phyloP scores from a whole-genome alignment of 2,888 invertebrate genomes.

The Epirrita christyi region DNA sequence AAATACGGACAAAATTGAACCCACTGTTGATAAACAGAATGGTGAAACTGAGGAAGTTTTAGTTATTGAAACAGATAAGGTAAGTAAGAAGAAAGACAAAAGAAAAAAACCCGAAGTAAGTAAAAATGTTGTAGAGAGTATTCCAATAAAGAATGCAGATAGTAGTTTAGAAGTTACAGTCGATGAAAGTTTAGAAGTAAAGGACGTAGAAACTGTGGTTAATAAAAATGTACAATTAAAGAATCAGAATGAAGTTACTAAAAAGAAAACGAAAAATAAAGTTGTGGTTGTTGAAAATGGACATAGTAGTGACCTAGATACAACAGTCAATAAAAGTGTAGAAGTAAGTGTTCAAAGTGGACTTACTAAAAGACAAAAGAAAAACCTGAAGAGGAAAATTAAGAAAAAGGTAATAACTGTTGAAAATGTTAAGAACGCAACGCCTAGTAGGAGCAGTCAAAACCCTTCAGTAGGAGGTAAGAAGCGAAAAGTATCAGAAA shows the following conservation, averaged over 20 bases:
- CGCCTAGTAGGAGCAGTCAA: conserved; percentile 50
- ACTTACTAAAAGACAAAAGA: conserved; percentile 46
- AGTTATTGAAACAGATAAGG: conserved; percentile 9
- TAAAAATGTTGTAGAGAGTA: conserved; percentile 14
- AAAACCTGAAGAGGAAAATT: conserved; percentile 45
- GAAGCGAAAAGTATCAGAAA: conserved; percentile 42
- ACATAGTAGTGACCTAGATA: background rate
- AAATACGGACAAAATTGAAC: conserved; percentile 30
- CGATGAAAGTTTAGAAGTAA: conserved; percentile 11
- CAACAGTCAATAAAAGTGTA: background rate
- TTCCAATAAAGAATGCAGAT: background rate
- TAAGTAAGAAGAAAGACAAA: conserved; percentile 38
- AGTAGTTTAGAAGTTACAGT: conserved; percentile 11
- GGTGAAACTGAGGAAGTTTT: background rate
- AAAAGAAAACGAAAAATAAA: conserved; percentile 15
- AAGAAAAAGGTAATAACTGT: conserved; percentile 49
- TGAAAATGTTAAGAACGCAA: conserved; percentile 49
- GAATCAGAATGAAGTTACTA: background rate
- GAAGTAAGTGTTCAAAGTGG: conserved; percentile 7
- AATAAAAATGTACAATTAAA: background rate
- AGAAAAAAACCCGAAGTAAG: conserved; percentile 19
- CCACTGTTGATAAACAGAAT: conserved; percentile 14
- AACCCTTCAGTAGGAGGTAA: conserved; percentile 26
- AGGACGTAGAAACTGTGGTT: conserved; percentile 2
- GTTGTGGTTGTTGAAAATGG: conserved; percentile 2